Evolutionary conservation across 2,797 vertebrate species (phyloP).

Genomic region (Phaenicophaeus curvirostris): DNA sequence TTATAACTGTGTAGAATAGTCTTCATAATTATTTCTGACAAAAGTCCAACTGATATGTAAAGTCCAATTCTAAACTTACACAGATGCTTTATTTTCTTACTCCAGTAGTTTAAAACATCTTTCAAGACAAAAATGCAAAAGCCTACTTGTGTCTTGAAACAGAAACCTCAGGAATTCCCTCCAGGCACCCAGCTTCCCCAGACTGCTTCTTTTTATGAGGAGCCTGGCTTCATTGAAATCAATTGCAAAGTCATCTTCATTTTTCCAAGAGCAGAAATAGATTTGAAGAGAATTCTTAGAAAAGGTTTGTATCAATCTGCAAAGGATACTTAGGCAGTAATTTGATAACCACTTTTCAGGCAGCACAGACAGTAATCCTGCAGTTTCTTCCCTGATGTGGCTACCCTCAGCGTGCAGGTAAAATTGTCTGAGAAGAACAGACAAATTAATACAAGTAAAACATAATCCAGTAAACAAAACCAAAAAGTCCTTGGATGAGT

Average conservation of each 20-base stretch:
- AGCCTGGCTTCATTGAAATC: not conserved
- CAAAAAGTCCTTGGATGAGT: not conserved
- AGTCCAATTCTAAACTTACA: not conserved
- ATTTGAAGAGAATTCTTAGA: not conserved
- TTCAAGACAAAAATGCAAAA: not conserved
- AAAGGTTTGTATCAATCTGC: not conserved
- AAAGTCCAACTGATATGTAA: not conserved
- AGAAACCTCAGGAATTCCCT: not conserved
- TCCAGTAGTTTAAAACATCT: not conserved
- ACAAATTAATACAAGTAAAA: not conserved
- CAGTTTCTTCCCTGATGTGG: not conserved
- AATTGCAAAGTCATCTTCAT: not conserved
- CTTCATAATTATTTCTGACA: not conserved
- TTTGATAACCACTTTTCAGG: not conserved
- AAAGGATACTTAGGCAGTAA: not conserved
- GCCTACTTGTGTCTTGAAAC: not conserved
- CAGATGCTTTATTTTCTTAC: not conserved
- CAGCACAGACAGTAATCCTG: not conserved
- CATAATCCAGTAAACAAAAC: not conserved
- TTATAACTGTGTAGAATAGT: not conserved
- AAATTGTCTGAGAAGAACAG: not conserved
- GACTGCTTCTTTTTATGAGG: not conserved
- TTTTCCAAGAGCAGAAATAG: not conserved
- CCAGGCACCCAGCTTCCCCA: not conserved
- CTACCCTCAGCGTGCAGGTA: not conserved